A percentile compares a stretch with the other conserved stretches of the same genome.
Conservation (phyloP, 2,888 invertebrate species). For the Gymnosoma rotundatum region DNA sequence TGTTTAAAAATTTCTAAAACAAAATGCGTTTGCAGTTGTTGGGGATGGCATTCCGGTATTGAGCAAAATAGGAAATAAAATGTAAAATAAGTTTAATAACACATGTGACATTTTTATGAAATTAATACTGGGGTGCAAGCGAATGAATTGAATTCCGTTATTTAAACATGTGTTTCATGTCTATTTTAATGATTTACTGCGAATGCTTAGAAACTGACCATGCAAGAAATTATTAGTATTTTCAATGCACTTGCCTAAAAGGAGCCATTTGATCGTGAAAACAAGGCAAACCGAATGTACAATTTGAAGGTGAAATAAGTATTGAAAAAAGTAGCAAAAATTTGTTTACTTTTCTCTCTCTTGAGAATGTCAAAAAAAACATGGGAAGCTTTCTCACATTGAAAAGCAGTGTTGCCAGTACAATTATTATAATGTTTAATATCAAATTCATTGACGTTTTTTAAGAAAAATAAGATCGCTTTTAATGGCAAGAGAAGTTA, state of each 20-base stretch:
- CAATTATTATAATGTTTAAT: no score
- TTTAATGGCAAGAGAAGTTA: no score
- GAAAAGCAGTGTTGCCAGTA: no score
- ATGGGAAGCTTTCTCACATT: no score
- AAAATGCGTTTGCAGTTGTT: conserved; percentile 38
- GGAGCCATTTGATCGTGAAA: conserved; percentile 19
- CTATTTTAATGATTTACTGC: background rate
- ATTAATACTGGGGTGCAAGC: conserved; percentile 22
- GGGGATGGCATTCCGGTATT: conserved; percentile 26
- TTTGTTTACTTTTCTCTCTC: no score
- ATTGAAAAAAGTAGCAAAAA: no score
- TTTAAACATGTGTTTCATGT: conserved; percentile 25
- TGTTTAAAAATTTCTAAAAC: background rate
- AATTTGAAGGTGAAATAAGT: background rate
- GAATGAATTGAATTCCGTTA: background rate
- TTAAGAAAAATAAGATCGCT: no score
- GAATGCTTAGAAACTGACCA: background rate
- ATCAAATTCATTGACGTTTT: no score
- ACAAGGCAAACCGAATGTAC: conserved; percentile 11
- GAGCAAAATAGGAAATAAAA: conserved; percentile 39
- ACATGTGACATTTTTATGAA: conserved; percentile 22
- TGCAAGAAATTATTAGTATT: background rate
- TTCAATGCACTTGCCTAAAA: conserved; percentile 4
- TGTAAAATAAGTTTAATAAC: conserved; percentile 38
- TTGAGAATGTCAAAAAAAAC: no score